Percentiles rank a stretch among this genome's conserved stretches.
Conservation (phyloP, 2,113 vertebrate species). For the Prunella fulvescens region DNA sequence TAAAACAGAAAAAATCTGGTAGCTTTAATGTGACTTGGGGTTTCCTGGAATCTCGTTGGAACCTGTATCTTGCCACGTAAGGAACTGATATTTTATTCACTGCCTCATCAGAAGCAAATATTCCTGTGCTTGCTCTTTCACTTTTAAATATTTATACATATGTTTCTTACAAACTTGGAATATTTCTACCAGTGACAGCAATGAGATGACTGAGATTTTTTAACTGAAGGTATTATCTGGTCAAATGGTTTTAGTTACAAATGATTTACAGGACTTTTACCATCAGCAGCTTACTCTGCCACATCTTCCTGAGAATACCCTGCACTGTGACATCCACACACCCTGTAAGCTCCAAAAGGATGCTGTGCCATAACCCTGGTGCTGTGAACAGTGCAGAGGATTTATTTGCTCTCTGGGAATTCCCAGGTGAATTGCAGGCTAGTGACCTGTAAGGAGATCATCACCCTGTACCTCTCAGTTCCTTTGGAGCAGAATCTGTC, state of each 20-base stretch:
- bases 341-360: not conserved
- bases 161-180: not conserved
- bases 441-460: not conserved
- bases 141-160: not conserved
- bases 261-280: not conserved
- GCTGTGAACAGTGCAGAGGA: not conserved
- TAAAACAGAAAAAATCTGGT: not conserved
- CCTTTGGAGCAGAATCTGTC: not conserved
- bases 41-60: not conserved
- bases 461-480: not conserved
- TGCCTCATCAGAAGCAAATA: constrained; percentile 5
- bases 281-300: not conserved
- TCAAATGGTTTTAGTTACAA: not conserved
- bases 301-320: not conserved
- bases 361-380: not conserved
- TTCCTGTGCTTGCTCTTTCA: not conserved
- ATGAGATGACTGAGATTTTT: not conserved
- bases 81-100: not conserved
- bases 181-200: not conserved
- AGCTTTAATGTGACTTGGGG: not conserved
- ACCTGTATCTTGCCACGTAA: not conserved
- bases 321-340: not conserved
- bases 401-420: not conserved
- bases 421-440: not conserved
- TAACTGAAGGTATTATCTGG: not conserved